A percentile compares a stretch with the other conserved stretches of the same genome.
These are phyloP conservation scores for Marmota flaviventris DNA, from an alignment of 2,113 vertebrate species.

Conservation along the genomic window DNA sequence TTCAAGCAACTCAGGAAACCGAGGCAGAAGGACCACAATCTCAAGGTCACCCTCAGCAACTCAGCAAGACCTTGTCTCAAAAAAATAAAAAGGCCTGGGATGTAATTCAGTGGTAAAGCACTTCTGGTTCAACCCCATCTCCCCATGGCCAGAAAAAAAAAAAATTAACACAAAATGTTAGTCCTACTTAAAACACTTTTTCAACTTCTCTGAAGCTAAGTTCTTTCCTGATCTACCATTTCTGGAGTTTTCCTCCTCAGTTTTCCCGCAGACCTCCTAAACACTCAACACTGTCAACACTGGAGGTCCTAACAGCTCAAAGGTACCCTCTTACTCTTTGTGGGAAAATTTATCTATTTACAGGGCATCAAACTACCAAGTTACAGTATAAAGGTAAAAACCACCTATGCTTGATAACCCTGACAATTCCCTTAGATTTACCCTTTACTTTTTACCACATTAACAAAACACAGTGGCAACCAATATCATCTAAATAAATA, in stretches of 20 bases:
- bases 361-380: conserved; percentile 26
- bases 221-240: background rate
- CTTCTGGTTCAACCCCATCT: too few relatives aligned
- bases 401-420: background rate
- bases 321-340: background rate
- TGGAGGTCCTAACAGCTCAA: background rate
- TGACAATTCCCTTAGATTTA: background rate
- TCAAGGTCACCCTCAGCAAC: too few relatives aligned
- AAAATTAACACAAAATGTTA: background rate
- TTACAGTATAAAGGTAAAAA: conserved; percentile 19
- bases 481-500: background rate
- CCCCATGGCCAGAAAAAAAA: background rate
- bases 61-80: too few relatives aligned
- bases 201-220: background rate
- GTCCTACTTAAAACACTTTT: background rate
- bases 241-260: background rate
- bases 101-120: too few relatives aligned
- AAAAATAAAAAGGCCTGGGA: too few relatives aligned
- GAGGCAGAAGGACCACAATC: too few relatives aligned
- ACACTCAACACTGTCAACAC: background rate
- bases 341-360: background rate
- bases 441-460: background rate
- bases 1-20: too few relatives aligned
- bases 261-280: background rate
- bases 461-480: background rate